These are phyloP conservation scores for Tursiops truncatus DNA, from an alignment of 2,113 vertebrate genomes.

Conservation along the genomic window DNA sequence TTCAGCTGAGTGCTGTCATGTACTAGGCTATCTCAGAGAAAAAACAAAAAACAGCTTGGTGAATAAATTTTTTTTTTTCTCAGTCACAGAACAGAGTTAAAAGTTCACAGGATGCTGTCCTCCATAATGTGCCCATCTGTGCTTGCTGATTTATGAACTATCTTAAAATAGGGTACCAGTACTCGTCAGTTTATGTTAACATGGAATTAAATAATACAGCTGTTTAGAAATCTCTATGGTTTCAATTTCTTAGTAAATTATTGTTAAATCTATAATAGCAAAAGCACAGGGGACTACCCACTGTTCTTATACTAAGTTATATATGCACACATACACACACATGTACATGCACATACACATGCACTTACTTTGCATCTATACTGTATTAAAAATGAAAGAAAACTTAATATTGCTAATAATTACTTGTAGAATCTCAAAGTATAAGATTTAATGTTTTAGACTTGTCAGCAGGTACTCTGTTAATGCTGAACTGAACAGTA, in stretches of 20 bases:
- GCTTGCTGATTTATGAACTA: constrained; percentile 19
- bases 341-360: accelerated
- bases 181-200: not conserved
- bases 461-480: constrained; percentile 73
- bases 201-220: constrained; percentile 41
- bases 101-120: constrained; percentile 15
- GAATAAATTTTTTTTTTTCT: not conserved
- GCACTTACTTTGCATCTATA: not conserved
- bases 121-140: not conserved
- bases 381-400: constrained; percentile 23
- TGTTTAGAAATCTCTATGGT: not conserved
- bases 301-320: not conserved
- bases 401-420: constrained; percentile 54
- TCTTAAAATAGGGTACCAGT: not conserved
- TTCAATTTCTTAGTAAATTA: constrained; percentile 38
- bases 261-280: constrained; percentile 22
- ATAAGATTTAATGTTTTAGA: constrained; percentile 72
- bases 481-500: constrained; percentile 64
- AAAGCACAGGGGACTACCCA: not conserved
- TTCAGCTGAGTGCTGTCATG: not conserved
- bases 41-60: not conserved
- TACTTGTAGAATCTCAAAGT: constrained; percentile 43
- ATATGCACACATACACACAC: not conserved
- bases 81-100: constrained; percentile 13
- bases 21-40: not conserved